These are phyloP conservation scores for Gallirallus australis DNA, from an alignment of 2,797 vertebrate species.

Conservation along the genomic window DNA sequence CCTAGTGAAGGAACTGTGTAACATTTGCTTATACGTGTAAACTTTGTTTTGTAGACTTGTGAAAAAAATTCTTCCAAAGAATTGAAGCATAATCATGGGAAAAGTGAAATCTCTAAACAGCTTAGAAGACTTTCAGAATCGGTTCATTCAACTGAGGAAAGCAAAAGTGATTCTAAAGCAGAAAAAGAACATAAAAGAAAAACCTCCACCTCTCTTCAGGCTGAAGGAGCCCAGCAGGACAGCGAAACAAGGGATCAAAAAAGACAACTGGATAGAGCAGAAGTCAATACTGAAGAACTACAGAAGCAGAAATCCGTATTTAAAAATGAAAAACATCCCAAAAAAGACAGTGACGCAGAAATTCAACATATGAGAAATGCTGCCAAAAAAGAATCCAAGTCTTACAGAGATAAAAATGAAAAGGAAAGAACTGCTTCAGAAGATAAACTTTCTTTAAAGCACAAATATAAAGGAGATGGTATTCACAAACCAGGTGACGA, in stretches of 20 bases:
- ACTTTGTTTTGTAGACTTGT: conserved; percentile 66
- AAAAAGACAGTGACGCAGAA: conserved; percentile 84
- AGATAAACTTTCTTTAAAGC: conserved; percentile 83
- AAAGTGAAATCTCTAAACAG: conserved; percentile 78
- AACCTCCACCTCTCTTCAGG: conserved; percentile 70
- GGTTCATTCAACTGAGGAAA: conserved; percentile 81
- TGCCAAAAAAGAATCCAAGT: conserved; percentile 77
- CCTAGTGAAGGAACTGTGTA: not conserved
- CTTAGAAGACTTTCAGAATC: conserved; percentile 84
- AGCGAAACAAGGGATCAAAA: conserved; percentile 79
- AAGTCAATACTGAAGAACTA: conserved; percentile 85
- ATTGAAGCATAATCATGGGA: conserved; percentile 77
- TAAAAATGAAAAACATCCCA: conserved; percentile 87
- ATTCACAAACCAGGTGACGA: conserved; percentile 78
- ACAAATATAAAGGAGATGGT: conserved; percentile 85
- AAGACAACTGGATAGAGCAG: conserved; percentile 84
- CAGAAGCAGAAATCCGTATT: conserved; percentile 83
- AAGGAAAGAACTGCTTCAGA: conserved; percentile 85
- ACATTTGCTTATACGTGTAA: not conserved
- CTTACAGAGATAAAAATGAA: conserved; percentile 83
- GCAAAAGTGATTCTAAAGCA: conserved; percentile 75
- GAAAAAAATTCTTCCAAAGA: conserved; percentile 83
- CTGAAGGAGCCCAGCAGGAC: conserved; percentile 81
- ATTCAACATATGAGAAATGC: conserved; percentile 62
- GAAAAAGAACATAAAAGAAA: conserved; percentile 83